A percentile compares a stretch with the other conserved stretches of the same genome.
Evolutionary conservation across 2,113 vertebrate genomes (phyloP).

Genomic region (Butorides virescens): DNA sequence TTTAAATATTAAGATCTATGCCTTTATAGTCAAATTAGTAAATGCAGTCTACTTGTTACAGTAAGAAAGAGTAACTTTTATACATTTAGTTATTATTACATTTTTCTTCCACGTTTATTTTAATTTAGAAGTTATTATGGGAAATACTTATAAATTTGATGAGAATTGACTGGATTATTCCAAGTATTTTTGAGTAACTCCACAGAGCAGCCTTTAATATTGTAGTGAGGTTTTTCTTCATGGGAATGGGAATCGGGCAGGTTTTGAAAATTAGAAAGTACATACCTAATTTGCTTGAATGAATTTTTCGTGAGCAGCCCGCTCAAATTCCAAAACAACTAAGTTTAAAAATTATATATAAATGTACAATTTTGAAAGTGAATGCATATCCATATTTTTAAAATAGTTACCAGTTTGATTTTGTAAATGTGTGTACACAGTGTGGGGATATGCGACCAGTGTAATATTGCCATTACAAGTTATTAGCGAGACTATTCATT

Average conservation of each 20-base stretch:
- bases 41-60: not conserved
- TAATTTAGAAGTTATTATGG: not conserved
- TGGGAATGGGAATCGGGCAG: not conserved
- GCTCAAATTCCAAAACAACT: not conserved
- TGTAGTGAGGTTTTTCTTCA: not conserved
- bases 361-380: not conserved
- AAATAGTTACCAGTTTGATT: not conserved
- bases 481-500: not conserved
- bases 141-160: not conserved
- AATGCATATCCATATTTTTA: not conserved
- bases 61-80: not conserved
- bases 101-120: not conserved
- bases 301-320: not conserved
- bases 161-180: not conserved
- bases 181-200: not conserved
- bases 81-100: not conserved
- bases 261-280: not conserved
- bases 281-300: not conserved
- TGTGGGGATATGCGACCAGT: not conserved
- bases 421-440: not conserved
- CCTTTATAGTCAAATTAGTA: rapidly evolving
- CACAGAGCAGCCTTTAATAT: not conserved
- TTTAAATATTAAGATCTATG: not conserved
- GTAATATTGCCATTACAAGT: rapidly evolving
- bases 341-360: not conserved